Percentiles rank a stretch among this genome's conserved stretches.
Evolutionary conservation across 2,888 invertebrate genomes (phyloP).

Genomic region (Drosophila helvetica): DNA sequence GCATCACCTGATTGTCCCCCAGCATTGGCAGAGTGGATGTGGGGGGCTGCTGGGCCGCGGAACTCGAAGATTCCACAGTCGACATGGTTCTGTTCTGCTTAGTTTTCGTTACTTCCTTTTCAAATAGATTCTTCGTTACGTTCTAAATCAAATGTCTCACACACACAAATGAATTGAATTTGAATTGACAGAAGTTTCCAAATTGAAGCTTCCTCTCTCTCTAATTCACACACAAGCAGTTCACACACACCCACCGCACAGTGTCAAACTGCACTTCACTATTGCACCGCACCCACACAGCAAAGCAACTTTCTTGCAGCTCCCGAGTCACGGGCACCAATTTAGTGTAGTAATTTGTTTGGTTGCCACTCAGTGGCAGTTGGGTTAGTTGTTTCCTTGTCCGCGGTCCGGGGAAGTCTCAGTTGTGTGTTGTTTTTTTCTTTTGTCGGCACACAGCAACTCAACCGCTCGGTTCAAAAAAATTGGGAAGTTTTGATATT

Average conservation of each 20-base stretch:
- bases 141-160: constrained; percentile 4
- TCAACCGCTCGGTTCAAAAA: no score
- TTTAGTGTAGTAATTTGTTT: no score
- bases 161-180: no score
- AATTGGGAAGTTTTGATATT: no score
- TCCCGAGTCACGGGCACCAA: no score
- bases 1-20: constrained; percentile 79
- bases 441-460: no score
- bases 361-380: no score
- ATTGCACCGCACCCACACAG: no score
- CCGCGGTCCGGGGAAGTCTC: no score
- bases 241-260: background rate
- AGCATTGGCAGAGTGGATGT: constrained; percentile 82
- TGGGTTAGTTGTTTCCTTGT: no score
- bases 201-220: background rate
- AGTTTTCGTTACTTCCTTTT: background rate
- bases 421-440: no score
- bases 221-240: background rate
- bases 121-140: background rate
- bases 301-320: background rate
- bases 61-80: constrained; percentile 85
- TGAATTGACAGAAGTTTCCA: background rate
- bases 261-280: no score
- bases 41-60: constrained; percentile 83
- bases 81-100: constrained; percentile 58